These are phyloP conservation scores for Acleris cristana DNA, from an alignment of 2,888 invertebrate species.

Conservation along the genomic window DNA sequence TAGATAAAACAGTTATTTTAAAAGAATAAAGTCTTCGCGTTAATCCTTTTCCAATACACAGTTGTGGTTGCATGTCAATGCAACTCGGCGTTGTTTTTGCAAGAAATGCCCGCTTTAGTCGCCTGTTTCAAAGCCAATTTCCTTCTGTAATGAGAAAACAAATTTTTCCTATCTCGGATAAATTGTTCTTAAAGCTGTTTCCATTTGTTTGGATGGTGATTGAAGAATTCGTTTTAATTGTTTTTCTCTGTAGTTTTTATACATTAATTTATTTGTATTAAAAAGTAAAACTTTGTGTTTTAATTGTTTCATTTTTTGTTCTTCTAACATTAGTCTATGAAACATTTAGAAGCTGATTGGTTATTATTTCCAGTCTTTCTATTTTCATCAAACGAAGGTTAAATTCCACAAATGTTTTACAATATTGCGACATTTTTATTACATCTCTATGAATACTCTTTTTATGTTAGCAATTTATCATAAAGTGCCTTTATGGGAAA, in stretches of 20 bases:
- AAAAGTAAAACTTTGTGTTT: background rate
- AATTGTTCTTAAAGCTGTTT: conserved; percentile 13
- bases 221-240: conserved; percentile 1
- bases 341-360: background rate
- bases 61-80: background rate
- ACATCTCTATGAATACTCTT: conserved; percentile 12
- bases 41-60: too few relatives aligned
- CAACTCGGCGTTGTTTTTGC: background rate
- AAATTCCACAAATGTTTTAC: conserved; percentile 2
- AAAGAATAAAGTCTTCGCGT: too few relatives aligned
- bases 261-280: background rate
- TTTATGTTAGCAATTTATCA: conserved; percentile 35
- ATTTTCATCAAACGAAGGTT: conserved; percentile 2
- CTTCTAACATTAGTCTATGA: background rate
- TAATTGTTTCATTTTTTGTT: background rate
- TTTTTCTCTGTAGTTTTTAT: background rate
- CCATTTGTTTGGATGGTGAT: conserved; percentile 2
- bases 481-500: conserved; percentile 32
- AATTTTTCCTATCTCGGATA: conserved; percentile 21
- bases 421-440: conserved; percentile 17
- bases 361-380: background rate
- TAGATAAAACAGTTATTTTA: too few relatives aligned
- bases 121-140: conserved; percentile 19
- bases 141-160: conserved; percentile 21
- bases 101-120: background rate